These are phyloP conservation scores for Anthopleura sola DNA, from an alignment of 64 coral and sea anemone species.

Conservation along the genomic window DNA sequence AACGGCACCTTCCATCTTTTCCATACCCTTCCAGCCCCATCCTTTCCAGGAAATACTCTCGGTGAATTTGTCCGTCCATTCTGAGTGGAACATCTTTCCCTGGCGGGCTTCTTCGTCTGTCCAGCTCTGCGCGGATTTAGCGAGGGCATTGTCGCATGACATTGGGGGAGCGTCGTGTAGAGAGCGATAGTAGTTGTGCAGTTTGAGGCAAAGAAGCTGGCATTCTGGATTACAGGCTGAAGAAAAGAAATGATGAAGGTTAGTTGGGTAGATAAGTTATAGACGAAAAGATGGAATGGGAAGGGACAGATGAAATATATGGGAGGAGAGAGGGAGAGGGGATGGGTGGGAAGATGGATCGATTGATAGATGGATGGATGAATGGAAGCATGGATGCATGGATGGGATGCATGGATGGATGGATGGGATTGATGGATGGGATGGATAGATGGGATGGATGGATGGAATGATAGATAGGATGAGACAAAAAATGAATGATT, in stretches of 20 bases:
- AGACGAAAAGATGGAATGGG: not conserved
- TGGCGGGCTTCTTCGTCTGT: conserved; percentile 24
- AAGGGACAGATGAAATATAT: not conserved
- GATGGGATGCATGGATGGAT: not conserved
- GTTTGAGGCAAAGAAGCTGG: conserved; percentile 33
- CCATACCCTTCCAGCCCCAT: conserved; percentile 29
- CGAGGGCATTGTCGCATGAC: conserved; percentile 34
- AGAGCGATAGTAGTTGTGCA: conserved; percentile 49
- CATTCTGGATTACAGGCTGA: conserved; percentile 43
- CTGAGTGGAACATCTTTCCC: conserved; percentile 26
- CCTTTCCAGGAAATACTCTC: conserved; percentile 52
- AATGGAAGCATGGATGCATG: too few relatives aligned
- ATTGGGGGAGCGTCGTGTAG: conserved; percentile 41
- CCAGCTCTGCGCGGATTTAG: conserved; percentile 37
- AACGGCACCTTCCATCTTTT: conserved; percentile 60
- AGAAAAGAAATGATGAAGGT: not conserved
- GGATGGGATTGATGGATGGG: too few relatives aligned
- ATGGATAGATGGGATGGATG: too few relatives aligned
- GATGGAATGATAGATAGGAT: too few relatives aligned
- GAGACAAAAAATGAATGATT: too few relatives aligned
- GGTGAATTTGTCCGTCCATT: conserved; percentile 38
- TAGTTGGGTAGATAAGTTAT: not conserved
- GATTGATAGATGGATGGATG: too few relatives aligned
- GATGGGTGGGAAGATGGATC: too few relatives aligned
- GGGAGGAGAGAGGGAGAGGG: not conserved